A percentile compares a stretch with the other conserved stretches of the same genome.
These are phyloP conservation scores for Apus apus DNA, from an alignment of 2,113 vertebrate species.

Conservation along the genomic window DNA sequence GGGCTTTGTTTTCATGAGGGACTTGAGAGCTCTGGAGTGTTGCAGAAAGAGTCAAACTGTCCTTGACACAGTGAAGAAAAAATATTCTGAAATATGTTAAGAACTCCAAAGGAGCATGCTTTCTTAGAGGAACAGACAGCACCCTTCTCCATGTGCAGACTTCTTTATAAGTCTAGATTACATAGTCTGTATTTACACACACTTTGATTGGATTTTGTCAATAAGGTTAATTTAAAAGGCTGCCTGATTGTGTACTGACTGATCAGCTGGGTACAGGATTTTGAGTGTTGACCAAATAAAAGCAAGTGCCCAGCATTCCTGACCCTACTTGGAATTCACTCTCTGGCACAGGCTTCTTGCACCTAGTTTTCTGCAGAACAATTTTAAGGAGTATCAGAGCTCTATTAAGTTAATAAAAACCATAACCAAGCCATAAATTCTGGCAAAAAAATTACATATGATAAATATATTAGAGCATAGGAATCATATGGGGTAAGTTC, in stretches of 20 bases:
- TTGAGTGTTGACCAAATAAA: slow-evolving; percentile 8
- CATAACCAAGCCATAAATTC: background rate
- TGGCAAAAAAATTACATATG: background rate
- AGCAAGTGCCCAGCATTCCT: slow-evolving; percentile 2
- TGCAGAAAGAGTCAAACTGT: background rate
- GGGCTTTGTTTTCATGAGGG: background rate
- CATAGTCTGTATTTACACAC: slow-evolving; percentile 28
- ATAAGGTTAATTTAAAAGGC: slow-evolving; percentile 36
- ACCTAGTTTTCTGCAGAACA: background rate
- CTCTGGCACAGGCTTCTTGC: background rate
- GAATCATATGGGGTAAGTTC: background rate
- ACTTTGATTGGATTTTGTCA: slow-evolving; percentile 31
- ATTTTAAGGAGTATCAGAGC: background rate
- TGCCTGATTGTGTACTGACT: background rate
- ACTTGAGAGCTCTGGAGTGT: background rate
- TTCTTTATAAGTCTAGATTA: background rate
- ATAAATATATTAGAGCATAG: background rate
- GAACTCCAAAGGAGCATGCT: background rate
- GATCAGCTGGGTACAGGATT: background rate
- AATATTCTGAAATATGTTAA: background rate
- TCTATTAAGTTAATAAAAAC: background rate
- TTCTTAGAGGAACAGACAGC: background rate
- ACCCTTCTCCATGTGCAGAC: background rate
- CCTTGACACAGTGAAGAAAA: background rate
- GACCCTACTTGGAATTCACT: background rate